A percentile compares a stretch with the other conserved stretches of the same genome.
Evolutionary conservation across 2,797 vertebrate species (phyloP).

Genomic region (Distichodus sexfasciatus): DNA sequence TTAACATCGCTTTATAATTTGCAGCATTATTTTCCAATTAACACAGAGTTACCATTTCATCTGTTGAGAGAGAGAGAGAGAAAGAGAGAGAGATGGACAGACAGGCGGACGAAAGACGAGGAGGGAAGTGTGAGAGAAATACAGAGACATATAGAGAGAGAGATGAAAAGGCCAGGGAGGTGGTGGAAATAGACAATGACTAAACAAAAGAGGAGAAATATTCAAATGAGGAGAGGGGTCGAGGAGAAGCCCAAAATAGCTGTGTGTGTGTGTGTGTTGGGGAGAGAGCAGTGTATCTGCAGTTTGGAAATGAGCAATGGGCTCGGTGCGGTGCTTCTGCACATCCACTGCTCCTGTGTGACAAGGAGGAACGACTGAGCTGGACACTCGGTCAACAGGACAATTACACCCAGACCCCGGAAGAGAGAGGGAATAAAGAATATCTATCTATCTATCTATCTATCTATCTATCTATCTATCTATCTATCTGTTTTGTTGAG

Average conservation of each 20-base stretch:
- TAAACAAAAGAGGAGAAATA: background rate
- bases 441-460: too few species aligned
- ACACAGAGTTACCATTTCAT: too few species aligned
- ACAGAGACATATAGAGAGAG: background rate
- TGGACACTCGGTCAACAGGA: conserved; percentile 23
- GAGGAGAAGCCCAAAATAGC: conserved; percentile 5
- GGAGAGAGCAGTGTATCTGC: conserved; percentile 1
- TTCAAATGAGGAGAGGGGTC: background rate
- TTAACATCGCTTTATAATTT: conserved; percentile 25
- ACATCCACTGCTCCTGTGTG: background rate
- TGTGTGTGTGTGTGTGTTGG: background rate
- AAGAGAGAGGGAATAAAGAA: conserved; percentile 9
- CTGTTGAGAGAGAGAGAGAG: too few species aligned
- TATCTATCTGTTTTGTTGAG: too few species aligned
- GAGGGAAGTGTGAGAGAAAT: too few species aligned
- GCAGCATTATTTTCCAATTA: conserved; percentile 35
- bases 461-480: too few species aligned
- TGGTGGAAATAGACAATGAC: background rate
- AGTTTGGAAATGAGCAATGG: conserved; percentile 38
- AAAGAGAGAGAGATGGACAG: too few species aligned
- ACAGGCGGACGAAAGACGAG: too few species aligned
- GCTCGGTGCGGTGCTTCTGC: background rate
- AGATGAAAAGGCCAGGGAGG: background rate
- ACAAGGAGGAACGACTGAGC: conserved; percentile 3
- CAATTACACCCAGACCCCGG: conserved; percentile 26